A percentile compares a stretch with the other conserved stretches of the same genome.
Evolutionary conservation across 2,797 vertebrate genomes (phyloP).

Genomic region (Bryconaethiops microstoma): DNA sequence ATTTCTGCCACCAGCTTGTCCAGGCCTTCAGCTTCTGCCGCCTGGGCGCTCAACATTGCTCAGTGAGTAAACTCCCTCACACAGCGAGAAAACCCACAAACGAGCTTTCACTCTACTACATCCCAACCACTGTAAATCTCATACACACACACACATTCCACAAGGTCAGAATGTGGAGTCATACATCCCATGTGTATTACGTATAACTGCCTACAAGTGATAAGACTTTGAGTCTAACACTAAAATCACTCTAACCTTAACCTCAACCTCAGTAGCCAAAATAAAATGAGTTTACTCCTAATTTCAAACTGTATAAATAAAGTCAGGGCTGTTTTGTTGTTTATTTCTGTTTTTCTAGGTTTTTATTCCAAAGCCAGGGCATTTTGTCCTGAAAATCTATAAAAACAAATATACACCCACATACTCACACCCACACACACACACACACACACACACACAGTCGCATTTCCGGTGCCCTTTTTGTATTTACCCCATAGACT

Average conservation of each 20-base stretch:
- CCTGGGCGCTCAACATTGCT: constrained; percentile 21
- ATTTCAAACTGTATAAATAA: too few species aligned
- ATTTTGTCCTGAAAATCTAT: neutral
- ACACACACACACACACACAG: constrained; percentile 41
- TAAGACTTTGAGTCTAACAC: neutral
- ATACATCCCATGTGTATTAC: neutral
- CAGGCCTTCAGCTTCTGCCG: constrained; percentile 32
- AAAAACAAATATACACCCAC: neutral
- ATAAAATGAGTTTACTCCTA: neutral
- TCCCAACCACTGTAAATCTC: neutral
- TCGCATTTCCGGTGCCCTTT: constrained; percentile 49
- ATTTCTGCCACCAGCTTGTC: constrained; percentile 33
- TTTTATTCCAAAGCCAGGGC: neutral
- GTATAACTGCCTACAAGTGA: neutral
- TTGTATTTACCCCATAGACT: too few species aligned
- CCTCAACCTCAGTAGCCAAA: neutral
- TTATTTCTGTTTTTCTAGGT: neutral
- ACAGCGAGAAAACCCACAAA: constrained; percentile 13
- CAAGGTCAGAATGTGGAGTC: neutral
- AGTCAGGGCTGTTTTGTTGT: neutral
- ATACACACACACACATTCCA: neutral
- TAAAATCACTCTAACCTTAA: neutral
- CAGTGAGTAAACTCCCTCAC: constrained; percentile 24
- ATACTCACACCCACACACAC: constrained; percentile 12
- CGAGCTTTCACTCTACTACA: constrained; percentile 10